Percentiles rank a stretch among this genome's conserved stretches.
Evolutionary conservation across 2,797 vertebrate genomes (phyloP).

Genomic region (Clarias pachynema): DNA sequence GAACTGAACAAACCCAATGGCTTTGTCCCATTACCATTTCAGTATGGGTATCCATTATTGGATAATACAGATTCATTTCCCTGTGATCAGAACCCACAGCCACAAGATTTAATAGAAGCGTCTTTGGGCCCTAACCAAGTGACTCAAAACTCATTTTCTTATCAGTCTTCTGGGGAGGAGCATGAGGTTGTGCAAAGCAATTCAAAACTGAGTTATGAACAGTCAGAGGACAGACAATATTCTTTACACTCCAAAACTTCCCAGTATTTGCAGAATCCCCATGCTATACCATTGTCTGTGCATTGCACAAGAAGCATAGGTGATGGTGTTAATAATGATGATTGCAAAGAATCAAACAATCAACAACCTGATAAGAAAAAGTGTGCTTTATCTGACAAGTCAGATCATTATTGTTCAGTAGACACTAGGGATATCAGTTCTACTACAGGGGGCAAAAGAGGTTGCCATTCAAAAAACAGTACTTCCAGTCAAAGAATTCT

Average conservation of each 20-base stretch:
- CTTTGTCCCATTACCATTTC: slow-evolving; percentile 77
- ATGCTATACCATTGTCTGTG: slow-evolving; percentile 67
- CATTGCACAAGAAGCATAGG: slow-evolving; percentile 77
- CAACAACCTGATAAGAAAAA: slow-evolving; percentile 79
- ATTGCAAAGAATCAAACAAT: slow-evolving; percentile 78
- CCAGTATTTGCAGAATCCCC: slow-evolving; percentile 75
- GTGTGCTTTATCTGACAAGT: slow-evolving; percentile 79
- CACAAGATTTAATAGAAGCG: slow-evolving; percentile 77
- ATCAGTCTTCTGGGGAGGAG: slow-evolving; percentile 77
- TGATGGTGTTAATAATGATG: slow-evolving; percentile 75
- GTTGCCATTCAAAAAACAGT: slow-evolving; percentile 76
- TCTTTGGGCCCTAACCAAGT: slow-evolving; percentile 73
- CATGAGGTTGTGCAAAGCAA: slow-evolving; percentile 72
- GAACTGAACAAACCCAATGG: slow-evolving; percentile 74
- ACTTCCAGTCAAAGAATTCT: slow-evolving; percentile 77
- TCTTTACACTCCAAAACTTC: slow-evolving; percentile 67
- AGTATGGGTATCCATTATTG: slow-evolving; percentile 82
- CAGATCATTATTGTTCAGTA: slow-evolving; percentile 77
- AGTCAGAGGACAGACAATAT: slow-evolving; percentile 76
- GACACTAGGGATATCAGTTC: slow-evolving; percentile 75
- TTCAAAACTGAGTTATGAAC: slow-evolving; percentile 72
- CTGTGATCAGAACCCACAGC: slow-evolving; percentile 67
- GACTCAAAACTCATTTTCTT: slow-evolving; percentile 77
- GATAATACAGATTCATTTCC: slow-evolving; percentile 81
- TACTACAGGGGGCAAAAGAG: slow-evolving; percentile 77